Evolutionary conservation across 2,797 vertebrate species (phyloP).

Genomic region (Menidia menidia): DNA sequence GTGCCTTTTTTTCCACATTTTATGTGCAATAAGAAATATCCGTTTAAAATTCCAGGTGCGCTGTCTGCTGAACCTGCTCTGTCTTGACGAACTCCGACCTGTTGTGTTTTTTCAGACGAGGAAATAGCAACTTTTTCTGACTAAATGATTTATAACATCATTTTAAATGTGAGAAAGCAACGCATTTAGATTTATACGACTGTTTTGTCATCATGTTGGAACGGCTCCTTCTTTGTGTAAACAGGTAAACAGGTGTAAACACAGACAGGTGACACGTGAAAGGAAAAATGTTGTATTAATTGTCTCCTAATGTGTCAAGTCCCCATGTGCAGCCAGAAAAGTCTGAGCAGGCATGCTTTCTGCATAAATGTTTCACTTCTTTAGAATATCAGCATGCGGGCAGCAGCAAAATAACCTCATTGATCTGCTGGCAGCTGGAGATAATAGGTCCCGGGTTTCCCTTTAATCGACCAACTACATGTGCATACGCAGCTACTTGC

Average conservation of each 20-base stretch:
- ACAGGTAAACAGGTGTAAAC: too few species aligned
- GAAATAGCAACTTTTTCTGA: background rate
- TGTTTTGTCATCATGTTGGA: too few species aligned
- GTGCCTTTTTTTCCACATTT: background rate
- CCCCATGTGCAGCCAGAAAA: background rate
- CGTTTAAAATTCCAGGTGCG: background rate
- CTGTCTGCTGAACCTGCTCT: background rate
- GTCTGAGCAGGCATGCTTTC: background rate
- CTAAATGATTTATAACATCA: background rate
- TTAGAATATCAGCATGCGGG: background rate
- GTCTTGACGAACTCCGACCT: background rate
- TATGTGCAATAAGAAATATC: background rate
- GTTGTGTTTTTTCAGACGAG: conserved; percentile 7
- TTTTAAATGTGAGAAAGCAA: background rate
- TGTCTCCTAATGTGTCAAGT: too few species aligned
- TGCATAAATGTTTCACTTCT: background rate
- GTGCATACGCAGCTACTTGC: background rate
- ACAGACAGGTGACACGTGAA: too few species aligned
- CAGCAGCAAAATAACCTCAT: background rate
- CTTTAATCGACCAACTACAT: background rate
- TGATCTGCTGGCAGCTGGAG: background rate
- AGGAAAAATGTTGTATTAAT: too few species aligned
- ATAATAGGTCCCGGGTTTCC: background rate
- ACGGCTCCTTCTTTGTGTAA: too few species aligned
- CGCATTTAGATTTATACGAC: too few species aligned